Conservation (phyloP, 1,140 invertebrate species). For the Camponotus pennsylvanicus region DNA sequence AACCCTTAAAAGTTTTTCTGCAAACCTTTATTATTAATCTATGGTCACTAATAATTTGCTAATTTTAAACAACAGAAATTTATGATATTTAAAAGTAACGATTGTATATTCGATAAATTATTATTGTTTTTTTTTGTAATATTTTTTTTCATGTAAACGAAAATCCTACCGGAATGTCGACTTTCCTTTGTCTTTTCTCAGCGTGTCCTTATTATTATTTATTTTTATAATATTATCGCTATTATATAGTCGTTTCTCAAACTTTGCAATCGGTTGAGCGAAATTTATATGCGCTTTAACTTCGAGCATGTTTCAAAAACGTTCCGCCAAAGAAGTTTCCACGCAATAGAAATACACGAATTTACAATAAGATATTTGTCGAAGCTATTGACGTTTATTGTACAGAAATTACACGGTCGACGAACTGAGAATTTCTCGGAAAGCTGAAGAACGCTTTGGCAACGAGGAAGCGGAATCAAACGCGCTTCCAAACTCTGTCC, state of each 20-base stretch:
- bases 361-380: constrained; percentile 68
- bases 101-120: background rate
- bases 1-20: no score
- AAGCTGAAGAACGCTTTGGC: constrained; percentile 20
- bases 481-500: constrained; percentile 43
- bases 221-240: no score
- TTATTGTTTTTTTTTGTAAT: no score
- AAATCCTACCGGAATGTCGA: background rate
- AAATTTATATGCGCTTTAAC: background rate
- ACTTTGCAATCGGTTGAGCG: background rate
- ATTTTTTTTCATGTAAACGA: background rate
- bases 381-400: constrained; percentile 62
- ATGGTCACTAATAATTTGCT: no score
- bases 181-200: background rate
- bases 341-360: constrained; percentile 38
- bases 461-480: constrained; percentile 31
- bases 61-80: background rate
- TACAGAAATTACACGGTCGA: constrained; percentile 67
- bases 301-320: constrained; percentile 15
- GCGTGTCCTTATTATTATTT: no score
- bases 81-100: background rate
- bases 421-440: constrained; percentile 54
- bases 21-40: no score
- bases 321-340: background rate
- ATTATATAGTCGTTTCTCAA: background rate